Conservation (phyloP, 1,140 invertebrate genomes). For the Dendrolimus punctatus region DNA sequence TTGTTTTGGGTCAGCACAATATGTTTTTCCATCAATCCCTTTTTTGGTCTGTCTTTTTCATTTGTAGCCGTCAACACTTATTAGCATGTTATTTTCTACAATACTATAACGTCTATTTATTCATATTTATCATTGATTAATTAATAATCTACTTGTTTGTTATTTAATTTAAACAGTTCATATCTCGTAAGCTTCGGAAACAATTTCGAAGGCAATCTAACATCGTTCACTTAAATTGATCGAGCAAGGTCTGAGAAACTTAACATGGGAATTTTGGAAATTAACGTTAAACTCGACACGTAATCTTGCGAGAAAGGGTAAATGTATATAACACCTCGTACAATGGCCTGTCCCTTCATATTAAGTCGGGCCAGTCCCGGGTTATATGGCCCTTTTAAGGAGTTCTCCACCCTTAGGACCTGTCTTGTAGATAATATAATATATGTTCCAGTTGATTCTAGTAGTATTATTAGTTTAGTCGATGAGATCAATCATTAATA, state of each 20-base stretch:
- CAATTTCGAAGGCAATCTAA: not conserved
- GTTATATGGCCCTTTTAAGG: constrained; percentile 40
- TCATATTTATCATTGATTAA: constrained; percentile 3
- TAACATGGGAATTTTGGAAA: constrained; percentile 34
- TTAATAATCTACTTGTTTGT: too few species aligned
- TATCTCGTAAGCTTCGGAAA: too few species aligned
- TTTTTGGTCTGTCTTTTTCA: not conserved
- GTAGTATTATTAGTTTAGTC: too few species aligned
- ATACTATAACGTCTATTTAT: not conserved
- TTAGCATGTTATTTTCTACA: not conserved
- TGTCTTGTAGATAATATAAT: too few species aligned
- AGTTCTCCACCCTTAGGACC: constrained; percentile 13
- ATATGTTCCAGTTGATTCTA: too few species aligned
- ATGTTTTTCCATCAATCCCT: too few species aligned
- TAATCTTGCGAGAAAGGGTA: constrained; percentile 38
- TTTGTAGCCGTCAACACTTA: constrained; percentile 3
- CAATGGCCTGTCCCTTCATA: constrained; percentile 45
- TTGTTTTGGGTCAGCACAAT: too few species aligned
- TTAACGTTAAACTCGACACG: constrained; percentile 33
- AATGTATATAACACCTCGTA: constrained; percentile 45
- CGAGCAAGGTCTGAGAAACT: constrained; percentile 12
- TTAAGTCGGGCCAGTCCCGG: constrained; percentile 34
- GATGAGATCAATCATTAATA: too few species aligned
- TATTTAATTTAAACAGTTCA: too few species aligned
- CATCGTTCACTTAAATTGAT: constrained; percentile 16